These are phyloP conservation scores for Tribolium madens DNA, from an alignment of 1,140 invertebrate genomes.

Conservation along the genomic window DNA sequence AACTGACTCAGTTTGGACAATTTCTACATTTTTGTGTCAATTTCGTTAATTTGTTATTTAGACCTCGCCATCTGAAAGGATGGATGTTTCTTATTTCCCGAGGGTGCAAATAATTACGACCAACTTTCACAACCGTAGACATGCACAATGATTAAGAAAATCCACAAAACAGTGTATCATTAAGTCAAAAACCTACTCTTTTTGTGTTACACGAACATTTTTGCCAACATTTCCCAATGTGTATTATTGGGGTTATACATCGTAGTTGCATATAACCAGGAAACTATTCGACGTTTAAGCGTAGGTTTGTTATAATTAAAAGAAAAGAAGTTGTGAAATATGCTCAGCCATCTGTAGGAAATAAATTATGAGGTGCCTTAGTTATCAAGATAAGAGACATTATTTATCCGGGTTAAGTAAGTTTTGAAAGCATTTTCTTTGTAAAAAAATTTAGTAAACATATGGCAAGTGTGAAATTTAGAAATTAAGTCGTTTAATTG, in stretches of 20 bases:
- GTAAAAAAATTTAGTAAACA: not conserved
- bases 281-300: not conserved
- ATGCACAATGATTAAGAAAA: not conserved
- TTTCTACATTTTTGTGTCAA: too few species aligned
- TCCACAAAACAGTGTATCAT: not conserved
- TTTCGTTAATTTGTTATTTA: too few species aligned
- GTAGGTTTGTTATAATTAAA: constrained; percentile 18
- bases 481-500: constrained; percentile 17
- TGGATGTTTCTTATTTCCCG: constrained; percentile 1
- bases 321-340: constrained; percentile 13
- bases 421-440: not conserved
- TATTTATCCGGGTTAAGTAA: constrained; percentile 11
- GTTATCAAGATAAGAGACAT: not conserved
- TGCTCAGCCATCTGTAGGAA: constrained; percentile 1
- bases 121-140: not conserved
- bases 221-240: not conserved
- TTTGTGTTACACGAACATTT: not conserved
- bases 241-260: not conserved
- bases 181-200: not conserved
- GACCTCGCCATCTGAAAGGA: not conserved
- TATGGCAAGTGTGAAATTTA: not conserved
- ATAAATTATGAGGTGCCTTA: constrained; percentile 14
- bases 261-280: not conserved
- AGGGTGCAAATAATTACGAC: not conserved
- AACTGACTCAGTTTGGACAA: too few species aligned